Conservation (phyloP, 2,888 invertebrate genomes). For the Polia nebulosa region DNA sequence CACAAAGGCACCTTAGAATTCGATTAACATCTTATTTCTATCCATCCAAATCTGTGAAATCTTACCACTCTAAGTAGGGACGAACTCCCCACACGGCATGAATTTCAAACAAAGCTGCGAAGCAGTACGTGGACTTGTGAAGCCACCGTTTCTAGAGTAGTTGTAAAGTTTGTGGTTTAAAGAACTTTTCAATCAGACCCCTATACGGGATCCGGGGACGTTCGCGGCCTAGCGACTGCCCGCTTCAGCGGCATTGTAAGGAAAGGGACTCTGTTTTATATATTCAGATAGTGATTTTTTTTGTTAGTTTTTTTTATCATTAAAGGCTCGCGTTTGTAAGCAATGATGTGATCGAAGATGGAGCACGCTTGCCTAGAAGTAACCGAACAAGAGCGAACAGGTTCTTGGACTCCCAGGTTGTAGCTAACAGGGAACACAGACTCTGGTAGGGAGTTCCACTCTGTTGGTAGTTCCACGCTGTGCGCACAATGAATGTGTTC, state of each 20-base stretch:
- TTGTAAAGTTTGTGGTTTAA: conserved; percentile 76
- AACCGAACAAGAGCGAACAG: too few relatives aligned
- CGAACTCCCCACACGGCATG: conserved; percentile 49
- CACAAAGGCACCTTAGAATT: neutral
- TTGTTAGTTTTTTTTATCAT: too few relatives aligned
- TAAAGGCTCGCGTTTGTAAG: too few relatives aligned
- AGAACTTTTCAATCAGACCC: conserved; percentile 87
- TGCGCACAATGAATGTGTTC: too few relatives aligned
- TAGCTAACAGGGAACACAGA: too few relatives aligned
- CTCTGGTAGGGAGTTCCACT: too few relatives aligned
- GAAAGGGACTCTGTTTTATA: conserved; percentile 46
- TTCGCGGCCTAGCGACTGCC: conserved; percentile 70
- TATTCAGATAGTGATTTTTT: neutral
- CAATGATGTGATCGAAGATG: too few relatives aligned
- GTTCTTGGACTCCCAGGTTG: too few relatives aligned
- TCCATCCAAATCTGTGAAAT: conserved; percentile 19
- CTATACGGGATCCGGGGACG: conserved; percentile 76
- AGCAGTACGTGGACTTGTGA: conserved; percentile 62
- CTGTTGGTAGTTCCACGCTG: too few relatives aligned
- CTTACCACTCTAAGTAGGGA: conserved; percentile 42
- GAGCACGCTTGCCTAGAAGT: too few relatives aligned
- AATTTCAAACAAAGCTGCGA: conserved; percentile 65
- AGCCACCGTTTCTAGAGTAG: conserved; percentile 64
- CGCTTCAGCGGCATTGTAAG: conserved; percentile 47
- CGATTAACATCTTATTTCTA: conserved; percentile 28